phyloP scores from a whole-genome alignment of 2,113 vertebrate genomes.

The Dolichallabes microphthalmus region DNA sequence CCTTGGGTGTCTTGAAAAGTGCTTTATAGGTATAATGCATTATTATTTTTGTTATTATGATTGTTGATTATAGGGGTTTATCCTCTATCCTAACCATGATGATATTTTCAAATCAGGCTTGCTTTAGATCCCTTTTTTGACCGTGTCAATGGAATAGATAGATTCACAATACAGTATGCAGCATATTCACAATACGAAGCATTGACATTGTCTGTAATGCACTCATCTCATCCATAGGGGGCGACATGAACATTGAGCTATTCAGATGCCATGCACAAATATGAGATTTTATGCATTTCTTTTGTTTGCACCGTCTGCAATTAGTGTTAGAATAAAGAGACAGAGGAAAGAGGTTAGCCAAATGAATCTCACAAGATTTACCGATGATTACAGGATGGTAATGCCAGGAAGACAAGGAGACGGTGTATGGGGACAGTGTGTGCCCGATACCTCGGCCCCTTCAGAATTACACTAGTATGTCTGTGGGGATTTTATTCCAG shows the following conservation, averaged over 20 bases:
- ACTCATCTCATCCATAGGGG: constrained; percentile 41
- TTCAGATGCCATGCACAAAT: not conserved
- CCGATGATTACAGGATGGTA: constrained; percentile 31
- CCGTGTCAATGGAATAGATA: not conserved
- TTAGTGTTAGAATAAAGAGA: not conserved
- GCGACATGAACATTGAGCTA: constrained; percentile 30
- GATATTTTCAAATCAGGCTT: not conserved
- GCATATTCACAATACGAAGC: not conserved
- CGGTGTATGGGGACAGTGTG: not conserved
- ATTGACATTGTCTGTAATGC: not conserved
- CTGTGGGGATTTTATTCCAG: constrained; percentile 1
- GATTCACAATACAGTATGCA: not conserved
- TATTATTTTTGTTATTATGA: no score
- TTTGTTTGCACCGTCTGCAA: not conserved
- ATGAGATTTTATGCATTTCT: not conserved
- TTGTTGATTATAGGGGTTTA: not conserved
- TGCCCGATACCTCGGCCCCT: not conserved
- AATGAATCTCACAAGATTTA: constrained; percentile 15
- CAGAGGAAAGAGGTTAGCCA: not conserved
- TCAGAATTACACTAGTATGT: not conserved
- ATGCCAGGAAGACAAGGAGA: constrained; percentile 18
- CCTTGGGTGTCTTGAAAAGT: no score
- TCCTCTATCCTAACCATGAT: not conserved
- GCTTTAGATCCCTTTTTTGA: not conserved
- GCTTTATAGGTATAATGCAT: no score